Conservation (phyloP, 1,140 invertebrate species). For the Metaphire vulgaris region DNA sequence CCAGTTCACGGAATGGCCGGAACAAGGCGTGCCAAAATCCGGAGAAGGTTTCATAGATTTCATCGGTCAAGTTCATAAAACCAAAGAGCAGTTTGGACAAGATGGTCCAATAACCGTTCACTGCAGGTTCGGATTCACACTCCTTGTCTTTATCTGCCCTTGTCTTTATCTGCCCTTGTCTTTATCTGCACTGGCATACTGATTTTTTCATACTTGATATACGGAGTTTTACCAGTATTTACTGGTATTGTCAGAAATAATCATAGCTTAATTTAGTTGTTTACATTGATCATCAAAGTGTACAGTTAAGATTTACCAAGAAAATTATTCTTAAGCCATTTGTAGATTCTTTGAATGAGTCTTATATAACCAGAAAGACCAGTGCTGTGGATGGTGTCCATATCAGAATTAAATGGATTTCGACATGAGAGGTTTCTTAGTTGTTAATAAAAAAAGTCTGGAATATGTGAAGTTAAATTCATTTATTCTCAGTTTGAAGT, state of each 20-base stretch:
- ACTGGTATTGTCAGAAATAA: background rate
- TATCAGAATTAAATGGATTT: too few relatives aligned
- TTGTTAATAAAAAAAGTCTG: too few relatives aligned
- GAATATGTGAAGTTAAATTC: background rate
- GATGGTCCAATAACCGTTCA: slow-evolving; percentile 99
- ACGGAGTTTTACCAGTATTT: background rate
- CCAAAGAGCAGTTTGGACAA: slow-evolving; percentile 98
- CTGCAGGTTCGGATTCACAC: slow-evolving; percentile 83
- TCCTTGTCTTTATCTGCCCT: too few relatives aligned
- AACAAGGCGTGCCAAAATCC: slow-evolving; percentile 76
- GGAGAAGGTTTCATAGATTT: slow-evolving; percentile 87
- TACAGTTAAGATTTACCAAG: background rate
- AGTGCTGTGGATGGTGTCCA: too few relatives aligned
- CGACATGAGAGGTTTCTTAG: too few relatives aligned
- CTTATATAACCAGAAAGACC: too few relatives aligned
- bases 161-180: too few relatives aligned
- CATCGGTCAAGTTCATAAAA: slow-evolving; percentile 98
- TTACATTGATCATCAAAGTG: background rate
- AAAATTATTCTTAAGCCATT: background rate
- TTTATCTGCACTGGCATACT: too few relatives aligned
- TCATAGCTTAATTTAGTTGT: background rate
- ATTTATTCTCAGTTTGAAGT: background rate
- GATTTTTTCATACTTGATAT: background rate
- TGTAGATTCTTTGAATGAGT: background rate
- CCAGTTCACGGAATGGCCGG: slow-evolving; percentile 97